Percentiles rank a stretch among this genome's conserved stretches.
Evolutionary conservation across 2,888 invertebrate genomes (phyloP).

Genomic region (Laothoe populi): DNA sequence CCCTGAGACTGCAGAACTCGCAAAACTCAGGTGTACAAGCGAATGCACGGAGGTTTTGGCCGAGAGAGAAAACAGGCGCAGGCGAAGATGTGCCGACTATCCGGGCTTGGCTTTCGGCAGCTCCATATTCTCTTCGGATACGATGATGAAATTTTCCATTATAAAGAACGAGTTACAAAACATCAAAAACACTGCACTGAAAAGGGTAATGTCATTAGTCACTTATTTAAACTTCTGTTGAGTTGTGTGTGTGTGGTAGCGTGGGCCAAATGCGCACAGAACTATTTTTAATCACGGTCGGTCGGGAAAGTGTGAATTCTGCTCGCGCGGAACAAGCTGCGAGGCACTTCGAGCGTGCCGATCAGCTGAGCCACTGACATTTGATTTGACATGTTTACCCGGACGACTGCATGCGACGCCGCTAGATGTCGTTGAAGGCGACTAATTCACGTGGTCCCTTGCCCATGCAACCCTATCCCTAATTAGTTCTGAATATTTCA

Average conservation of each 20-base stretch:
- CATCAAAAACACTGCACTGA: conserved; percentile 97
- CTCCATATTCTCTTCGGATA: conserved; percentile 97
- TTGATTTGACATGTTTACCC: conserved; percentile 79
- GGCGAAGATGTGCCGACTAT: conserved; percentile 94
- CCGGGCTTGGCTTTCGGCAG: conserved; percentile 96
- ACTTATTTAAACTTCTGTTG: conserved; percentile 72
- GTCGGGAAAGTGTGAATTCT: conserved; percentile 64
- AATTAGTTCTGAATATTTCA: conserved; percentile 3
- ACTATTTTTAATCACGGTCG: conserved; percentile 78
- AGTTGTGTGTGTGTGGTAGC: conserved; percentile 63
- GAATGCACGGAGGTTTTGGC: conserved; percentile 95
- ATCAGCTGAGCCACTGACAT: conserved; percentile 82
- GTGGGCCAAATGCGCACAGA: conserved; percentile 78
- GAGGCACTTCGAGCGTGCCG: conserved; percentile 72
- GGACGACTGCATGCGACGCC: conserved; percentile 53
- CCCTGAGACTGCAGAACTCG: conserved; percentile 91
- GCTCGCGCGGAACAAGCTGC: conserved; percentile 32
- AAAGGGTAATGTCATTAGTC: conserved; percentile 92
- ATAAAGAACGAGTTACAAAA: conserved; percentile 99
- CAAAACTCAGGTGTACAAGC: conserved; percentile 94
- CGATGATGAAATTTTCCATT: conserved; percentile 98
- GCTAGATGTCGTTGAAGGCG: conserved; percentile 71
- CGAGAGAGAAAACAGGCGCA: conserved; percentile 91
- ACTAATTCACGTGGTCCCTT: conserved; percentile 44
- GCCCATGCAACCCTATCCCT: conserved; percentile 43